Conservation (phyloP, 2,888 invertebrate genomes). For the Entomobrya multifasciata region DNA sequence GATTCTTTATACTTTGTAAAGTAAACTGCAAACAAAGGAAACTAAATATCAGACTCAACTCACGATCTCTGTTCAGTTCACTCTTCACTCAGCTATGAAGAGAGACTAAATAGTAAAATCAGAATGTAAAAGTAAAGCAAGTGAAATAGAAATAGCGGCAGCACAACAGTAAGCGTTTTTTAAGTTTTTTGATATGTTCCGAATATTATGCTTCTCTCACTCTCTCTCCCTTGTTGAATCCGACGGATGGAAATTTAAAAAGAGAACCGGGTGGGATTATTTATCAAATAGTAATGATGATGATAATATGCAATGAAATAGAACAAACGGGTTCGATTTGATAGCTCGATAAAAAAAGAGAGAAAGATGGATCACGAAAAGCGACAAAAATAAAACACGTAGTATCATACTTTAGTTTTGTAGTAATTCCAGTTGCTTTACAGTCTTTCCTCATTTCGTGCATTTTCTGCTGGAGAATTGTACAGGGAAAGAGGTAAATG, state of each 20-base stretch:
- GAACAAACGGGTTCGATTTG: slow-evolving; percentile 13
- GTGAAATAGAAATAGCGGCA: neutral
- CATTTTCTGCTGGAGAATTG: too few relatives aligned
- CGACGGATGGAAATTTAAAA: neutral
- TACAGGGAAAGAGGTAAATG: slow-evolving; percentile 1
- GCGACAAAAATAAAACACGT: slow-evolving; percentile 9
- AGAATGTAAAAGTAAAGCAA: neutral
- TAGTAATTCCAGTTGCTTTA: neutral
- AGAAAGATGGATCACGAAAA: slow-evolving; percentile 29
- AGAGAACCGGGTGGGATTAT: slow-evolving; percentile 10
- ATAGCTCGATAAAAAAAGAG: slow-evolving; percentile 27
- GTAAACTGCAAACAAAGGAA: slow-evolving; percentile 15
- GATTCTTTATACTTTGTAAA: too few relatives aligned
- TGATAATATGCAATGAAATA: slow-evolving; percentile 25
- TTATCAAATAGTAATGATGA: slow-evolving; percentile 22
- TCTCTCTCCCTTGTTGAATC: neutral
- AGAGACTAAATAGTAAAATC: neutral
- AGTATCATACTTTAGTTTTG: too few relatives aligned
- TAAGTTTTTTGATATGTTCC: too few relatives aligned
- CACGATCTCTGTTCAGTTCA: too few relatives aligned
- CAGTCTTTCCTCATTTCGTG: neutral
- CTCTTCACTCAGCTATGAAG: too few relatives aligned
- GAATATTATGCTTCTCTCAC: neutral
- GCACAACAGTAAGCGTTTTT: neutral
- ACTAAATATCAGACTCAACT: neutral